These are phyloP conservation scores for Sebastes baramenuke DNA, from an alignment of 2,797 vertebrate species.

Conservation along the genomic window DNA sequence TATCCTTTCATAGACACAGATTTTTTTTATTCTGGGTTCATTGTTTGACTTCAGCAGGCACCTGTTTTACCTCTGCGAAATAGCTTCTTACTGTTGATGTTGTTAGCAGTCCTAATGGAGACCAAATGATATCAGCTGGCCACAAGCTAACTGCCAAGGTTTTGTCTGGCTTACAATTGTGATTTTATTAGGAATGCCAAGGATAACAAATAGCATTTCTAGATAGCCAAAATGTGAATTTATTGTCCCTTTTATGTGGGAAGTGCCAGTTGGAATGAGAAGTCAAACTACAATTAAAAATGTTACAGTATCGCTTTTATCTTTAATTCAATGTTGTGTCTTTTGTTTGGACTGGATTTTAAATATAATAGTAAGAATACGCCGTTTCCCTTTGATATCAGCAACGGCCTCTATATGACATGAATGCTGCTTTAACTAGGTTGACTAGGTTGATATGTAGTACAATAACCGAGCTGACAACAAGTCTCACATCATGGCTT, in stretches of 20 bases:
- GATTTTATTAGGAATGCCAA: conserved; percentile 42
- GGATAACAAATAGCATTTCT: conserved; percentile 39
- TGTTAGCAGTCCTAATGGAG: conserved; percentile 50
- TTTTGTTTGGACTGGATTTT: conserved; percentile 40
- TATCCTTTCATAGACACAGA: conserved; percentile 15
- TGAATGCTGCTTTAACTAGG: conserved; percentile 75
- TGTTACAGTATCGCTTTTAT: conserved; percentile 40
- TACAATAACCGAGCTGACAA: conserved; percentile 46
- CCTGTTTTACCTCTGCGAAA: conserved; percentile 46
- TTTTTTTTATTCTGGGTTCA: conserved; percentile 20
- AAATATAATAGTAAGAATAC: conserved; percentile 43
- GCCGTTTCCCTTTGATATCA: conserved; percentile 48
- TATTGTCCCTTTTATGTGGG: conserved; percentile 51
- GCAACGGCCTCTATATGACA: conserved; percentile 54
- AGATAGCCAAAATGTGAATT: conserved; percentile 66
- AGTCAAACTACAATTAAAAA: conserved; percentile 48
- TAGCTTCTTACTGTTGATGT: conserved; percentile 20
- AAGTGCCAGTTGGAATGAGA: conserved; percentile 63
- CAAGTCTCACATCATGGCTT: conserved; percentile 9
- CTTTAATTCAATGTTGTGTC: conserved; percentile 40
- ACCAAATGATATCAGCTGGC: conserved; percentile 64
- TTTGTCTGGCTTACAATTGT: conserved; percentile 47
- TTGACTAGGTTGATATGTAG: conserved; percentile 41
- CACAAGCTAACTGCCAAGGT: conserved; percentile 31
- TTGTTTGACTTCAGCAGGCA: conserved; percentile 37